Evolutionary conservation across 2,797 vertebrate species (phyloP).

Genomic region (Huso huso): DNA sequence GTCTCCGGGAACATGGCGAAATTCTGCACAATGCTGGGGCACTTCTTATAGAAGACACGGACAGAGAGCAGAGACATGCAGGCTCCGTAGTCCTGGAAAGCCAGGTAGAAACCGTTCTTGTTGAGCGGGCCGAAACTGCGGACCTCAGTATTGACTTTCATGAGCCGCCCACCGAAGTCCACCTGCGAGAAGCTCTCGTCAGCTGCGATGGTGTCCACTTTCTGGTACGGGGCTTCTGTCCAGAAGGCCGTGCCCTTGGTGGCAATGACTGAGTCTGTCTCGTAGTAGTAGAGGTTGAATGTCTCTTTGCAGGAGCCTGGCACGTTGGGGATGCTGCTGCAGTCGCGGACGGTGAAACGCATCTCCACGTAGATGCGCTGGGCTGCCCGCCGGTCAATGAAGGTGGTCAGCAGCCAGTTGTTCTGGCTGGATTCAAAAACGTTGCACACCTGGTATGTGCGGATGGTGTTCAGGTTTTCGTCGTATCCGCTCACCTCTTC

Average conservation of each 20-base stretch:
- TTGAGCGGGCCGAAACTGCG: constrained; percentile 91
- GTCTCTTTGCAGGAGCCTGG: constrained; percentile 97
- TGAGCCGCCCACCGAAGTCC: constrained; percentile 90
- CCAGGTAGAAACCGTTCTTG: constrained; percentile 90
- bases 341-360: constrained; percentile 94
- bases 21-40: constrained; percentile 94
- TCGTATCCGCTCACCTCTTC: constrained; percentile 98
- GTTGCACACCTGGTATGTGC: constrained; percentile 96
- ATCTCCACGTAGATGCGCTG: constrained; percentile 96
- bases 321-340: constrained; percentile 94
- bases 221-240: constrained; percentile 95
- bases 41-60: constrained; percentile 95
- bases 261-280: constrained; percentile 87
- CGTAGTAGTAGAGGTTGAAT: constrained; percentile 96
- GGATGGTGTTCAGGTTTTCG: constrained; percentile 97
- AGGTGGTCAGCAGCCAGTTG: constrained; percentile 97
- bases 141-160: constrained; percentile 97
- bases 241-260: constrained; percentile 92
- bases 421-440: constrained; percentile 96
- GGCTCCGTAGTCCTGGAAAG: constrained; percentile 95
- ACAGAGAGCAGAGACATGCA: constrained; percentile 97
- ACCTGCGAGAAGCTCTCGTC: constrained; percentile 97
- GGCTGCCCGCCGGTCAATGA: constrained; percentile 82
- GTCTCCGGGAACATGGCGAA: constrained; percentile 95
- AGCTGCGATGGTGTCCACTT: constrained; percentile 95